A percentile compares a stretch with the other conserved stretches of the same genome.
Evolutionary conservation across 2,888 invertebrate species (phyloP).

Genomic region (Clunio marinus): DNA sequence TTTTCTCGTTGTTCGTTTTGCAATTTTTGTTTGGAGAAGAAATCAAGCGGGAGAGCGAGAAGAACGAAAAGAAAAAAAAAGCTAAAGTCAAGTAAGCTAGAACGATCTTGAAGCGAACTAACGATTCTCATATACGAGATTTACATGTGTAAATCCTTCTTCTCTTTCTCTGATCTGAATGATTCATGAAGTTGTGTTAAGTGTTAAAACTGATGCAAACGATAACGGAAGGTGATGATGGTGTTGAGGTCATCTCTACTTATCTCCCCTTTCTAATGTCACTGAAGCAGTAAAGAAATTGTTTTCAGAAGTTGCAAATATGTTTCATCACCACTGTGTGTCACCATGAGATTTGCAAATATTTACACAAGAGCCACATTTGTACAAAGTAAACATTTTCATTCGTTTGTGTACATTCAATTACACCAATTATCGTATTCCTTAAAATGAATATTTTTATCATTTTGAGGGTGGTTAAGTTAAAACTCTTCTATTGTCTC

Average conservation of each 20-base stretch:
- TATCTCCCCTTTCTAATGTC: not conserved
- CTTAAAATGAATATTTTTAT: not conserved
- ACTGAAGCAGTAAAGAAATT: too few relatives aligned
- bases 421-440: not conserved
- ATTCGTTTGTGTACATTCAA: not conserved
- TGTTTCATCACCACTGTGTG: not conserved
- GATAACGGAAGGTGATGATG: not conserved
- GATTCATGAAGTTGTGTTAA: not conserved
- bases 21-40: conserved; percentile 11
- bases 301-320: too few relatives aligned
- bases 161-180: not conserved
- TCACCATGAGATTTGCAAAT: not conserved
- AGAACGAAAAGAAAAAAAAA: not conserved
- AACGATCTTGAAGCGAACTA: not conserved
- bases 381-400: not conserved
- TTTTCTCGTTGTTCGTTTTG: conserved; percentile 2
- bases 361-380: not conserved
- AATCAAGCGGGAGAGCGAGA: too few relatives aligned
- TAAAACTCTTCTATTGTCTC: not conserved
- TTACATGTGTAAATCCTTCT: not conserved
- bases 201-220: not conserved
- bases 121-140: not conserved
- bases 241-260: not conserved
- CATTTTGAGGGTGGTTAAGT: not conserved
- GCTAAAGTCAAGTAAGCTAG: not conserved